Evolutionary conservation across 2,113 vertebrate genomes (phyloP).

Genomic region (Eulacestoma nigropectus): DNA sequence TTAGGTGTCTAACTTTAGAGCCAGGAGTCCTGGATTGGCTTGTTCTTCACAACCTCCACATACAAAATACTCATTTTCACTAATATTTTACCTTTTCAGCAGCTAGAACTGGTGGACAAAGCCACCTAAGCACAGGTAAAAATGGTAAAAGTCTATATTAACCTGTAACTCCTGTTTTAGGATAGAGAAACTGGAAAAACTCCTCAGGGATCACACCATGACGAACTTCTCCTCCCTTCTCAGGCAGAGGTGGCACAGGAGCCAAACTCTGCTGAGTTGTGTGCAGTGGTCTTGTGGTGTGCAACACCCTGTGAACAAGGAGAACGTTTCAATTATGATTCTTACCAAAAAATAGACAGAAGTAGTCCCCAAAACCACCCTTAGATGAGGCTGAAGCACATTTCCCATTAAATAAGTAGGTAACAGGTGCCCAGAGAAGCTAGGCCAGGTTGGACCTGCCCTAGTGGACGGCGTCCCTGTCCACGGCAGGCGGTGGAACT

Average conservation of each 20-base stretch:
- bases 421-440: not conserved
- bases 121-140: not conserved
- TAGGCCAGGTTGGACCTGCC: not conserved
- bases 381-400: accelerated
- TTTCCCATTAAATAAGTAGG: accelerated
- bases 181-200: constrained; percentile 92
- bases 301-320: constrained; percentile 68
- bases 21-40: not conserved
- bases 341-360: accelerated
- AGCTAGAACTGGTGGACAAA: not conserved
- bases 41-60: not conserved
- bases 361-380: no score
- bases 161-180: constrained; percentile 98
- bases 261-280: constrained; percentile 76
- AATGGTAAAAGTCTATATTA: not conserved
- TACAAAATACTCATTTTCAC: accelerated
- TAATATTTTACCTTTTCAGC: not conserved
- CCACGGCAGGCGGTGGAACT: not conserved
- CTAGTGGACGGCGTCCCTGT: not conserved
- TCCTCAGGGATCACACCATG: constrained; percentile 92
- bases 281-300: constrained; percentile 79
- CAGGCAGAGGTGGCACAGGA: constrained; percentile 88
- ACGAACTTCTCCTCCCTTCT: constrained; percentile 89
- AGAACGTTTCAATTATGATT: not conserved
- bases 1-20: not conserved